Evolutionary conservation across 2,797 vertebrate species (phyloP).

Genomic region (Hippocampus kuda): DNA sequence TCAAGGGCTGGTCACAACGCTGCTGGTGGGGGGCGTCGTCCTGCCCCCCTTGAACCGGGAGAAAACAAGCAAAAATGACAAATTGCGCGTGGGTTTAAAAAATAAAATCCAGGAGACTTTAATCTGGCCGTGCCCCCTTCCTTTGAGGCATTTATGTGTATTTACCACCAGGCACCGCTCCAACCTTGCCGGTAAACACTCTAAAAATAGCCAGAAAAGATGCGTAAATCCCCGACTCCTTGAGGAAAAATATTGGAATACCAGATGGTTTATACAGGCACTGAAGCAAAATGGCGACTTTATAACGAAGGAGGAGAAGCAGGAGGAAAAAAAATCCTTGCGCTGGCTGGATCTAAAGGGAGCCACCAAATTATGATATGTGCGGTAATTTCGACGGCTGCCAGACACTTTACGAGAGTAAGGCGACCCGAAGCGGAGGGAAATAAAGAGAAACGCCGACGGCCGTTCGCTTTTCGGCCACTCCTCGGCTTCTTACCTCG

Average conservation of each 20-base stretch:
- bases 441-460: constrained; percentile 41
- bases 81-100: constrained; percentile 6
- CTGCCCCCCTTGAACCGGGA: constrained; percentile 16
- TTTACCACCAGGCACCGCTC: constrained; percentile 63
- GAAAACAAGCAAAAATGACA: constrained; percentile 30
- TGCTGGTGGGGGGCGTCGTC: constrained; percentile 36
- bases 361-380: constrained; percentile 65
- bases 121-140: constrained; percentile 51
- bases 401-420: constrained; percentile 53
- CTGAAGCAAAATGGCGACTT: constrained; percentile 97
- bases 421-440: constrained; percentile 50
- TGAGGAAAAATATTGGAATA: constrained; percentile 63
- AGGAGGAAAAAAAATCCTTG: constrained; percentile 63
- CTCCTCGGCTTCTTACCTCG: constrained; percentile 67
- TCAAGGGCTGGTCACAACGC: constrained; percentile 46
- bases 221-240: constrained; percentile 43
- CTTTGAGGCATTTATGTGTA: constrained; percentile 68
- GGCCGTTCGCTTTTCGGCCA: constrained; percentile 36
- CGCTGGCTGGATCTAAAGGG: constrained; percentile 66
- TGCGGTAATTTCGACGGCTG: constrained; percentile 61
- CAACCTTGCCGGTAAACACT: constrained; percentile 11
- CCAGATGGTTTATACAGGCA: constrained; percentile 74
- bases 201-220: constrained; percentile 40
- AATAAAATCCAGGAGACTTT: constrained; percentile 55
- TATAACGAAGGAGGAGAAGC: constrained; percentile 76